Conservation (phyloP, 2,888 invertebrate genomes). For the Charanyca ferruginea region DNA sequence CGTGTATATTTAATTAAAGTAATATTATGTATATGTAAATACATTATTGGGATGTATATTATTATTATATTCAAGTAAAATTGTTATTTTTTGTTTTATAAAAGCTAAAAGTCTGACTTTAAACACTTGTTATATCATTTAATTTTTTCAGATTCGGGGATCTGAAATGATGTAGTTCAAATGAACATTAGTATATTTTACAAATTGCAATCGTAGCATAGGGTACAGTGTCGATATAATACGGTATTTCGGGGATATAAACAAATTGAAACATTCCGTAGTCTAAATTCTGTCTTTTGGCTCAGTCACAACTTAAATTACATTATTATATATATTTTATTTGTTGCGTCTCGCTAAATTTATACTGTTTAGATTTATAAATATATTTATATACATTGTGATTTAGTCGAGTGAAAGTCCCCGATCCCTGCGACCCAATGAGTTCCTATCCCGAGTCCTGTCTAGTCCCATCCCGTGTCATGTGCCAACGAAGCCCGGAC, state of each 20-base stretch:
- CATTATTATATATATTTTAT: conserved; percentile 66
- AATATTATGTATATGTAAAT: conserved; percentile 90
- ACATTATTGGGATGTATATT: conserved; percentile 89
- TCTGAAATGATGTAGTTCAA: conserved; percentile 85
- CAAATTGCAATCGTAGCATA: conserved; percentile 80
- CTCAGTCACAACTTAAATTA: conserved; percentile 70
- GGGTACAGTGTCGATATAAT: conserved; percentile 75
- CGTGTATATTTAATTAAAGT: conserved; percentile 86
- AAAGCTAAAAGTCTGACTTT: conserved; percentile 91
- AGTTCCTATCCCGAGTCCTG: conserved; percentile 86
- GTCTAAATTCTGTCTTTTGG: conserved; percentile 80
- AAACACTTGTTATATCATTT: conserved; percentile 87
- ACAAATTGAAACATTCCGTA: conserved; percentile 87
- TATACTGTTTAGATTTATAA: conserved; percentile 49
- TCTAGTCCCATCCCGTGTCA: conserved; percentile 88
- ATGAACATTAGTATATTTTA: conserved; percentile 81
- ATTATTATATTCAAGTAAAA: conserved; percentile 88
- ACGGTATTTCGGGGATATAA: conserved; percentile 83
- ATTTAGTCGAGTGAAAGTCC: conserved; percentile 63
- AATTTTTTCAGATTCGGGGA: conserved; percentile 83
- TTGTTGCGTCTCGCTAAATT: conserved; percentile 62
- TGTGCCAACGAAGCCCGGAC: conserved; percentile 88
- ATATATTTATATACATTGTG: conserved; percentile 51
- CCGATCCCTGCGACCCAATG: conserved; percentile 77
- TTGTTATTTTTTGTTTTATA: conserved; percentile 87